Percentiles rank a stretch among this genome's conserved stretches.
Conservation (phyloP, 2,113 vertebrate genomes). For the Vireo altiloquus region DNA sequence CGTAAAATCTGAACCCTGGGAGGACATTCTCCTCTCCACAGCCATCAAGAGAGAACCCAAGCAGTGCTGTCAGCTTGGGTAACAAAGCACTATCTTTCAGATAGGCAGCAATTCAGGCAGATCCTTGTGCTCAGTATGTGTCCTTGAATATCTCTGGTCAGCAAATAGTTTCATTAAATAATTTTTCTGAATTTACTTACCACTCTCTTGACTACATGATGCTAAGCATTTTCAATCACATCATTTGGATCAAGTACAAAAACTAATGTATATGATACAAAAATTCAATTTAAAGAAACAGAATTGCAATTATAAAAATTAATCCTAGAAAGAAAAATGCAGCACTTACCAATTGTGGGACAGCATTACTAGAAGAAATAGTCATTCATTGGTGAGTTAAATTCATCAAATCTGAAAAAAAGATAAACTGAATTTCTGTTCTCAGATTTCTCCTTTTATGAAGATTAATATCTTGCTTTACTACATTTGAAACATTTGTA, state of each 20-base stretch:
- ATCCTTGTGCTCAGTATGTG: not conserved
- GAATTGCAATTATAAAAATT: not conserved
- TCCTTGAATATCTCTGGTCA: not conserved
- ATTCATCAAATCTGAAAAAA: not conserved
- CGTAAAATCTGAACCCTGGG: not conserved
- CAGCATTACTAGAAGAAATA: not conserved
- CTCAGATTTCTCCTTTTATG: not conserved
- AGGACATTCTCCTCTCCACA: not conserved
- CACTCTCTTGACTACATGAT: not conserved
- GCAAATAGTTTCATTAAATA: not conserved
- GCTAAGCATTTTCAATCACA: not conserved
- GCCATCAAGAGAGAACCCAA: not conserved
- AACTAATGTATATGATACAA: not conserved
- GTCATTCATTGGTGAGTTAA: not conserved
- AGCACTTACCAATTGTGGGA: not conserved
- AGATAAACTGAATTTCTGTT: not conserved
- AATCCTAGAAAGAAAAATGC: not conserved
- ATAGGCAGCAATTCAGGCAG: not conserved
- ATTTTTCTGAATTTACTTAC: not conserved
- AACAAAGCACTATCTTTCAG: not conserved
- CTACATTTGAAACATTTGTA: not conserved
- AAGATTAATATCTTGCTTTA: not conserved
- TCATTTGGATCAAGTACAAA: not conserved
- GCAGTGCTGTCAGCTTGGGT: not conserved
- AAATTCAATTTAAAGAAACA: not conserved